phyloP scores from a whole-genome alignment of 2,888 invertebrate species.

The Neoscelio sp. region DNA sequence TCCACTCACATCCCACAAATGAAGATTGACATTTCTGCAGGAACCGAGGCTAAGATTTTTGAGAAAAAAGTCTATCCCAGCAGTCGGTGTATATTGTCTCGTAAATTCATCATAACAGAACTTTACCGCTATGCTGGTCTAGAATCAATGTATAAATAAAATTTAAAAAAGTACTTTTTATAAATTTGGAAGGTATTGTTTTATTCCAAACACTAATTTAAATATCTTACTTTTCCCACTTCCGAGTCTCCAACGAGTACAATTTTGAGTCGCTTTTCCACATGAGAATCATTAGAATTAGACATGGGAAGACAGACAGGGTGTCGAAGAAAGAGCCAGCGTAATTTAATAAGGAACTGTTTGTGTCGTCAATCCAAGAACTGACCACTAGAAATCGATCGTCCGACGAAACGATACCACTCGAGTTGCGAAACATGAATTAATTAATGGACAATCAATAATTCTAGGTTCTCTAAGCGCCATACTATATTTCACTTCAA shows the following conservation, averaged over 20 bases:
- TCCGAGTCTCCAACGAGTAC: slow-evolving; percentile 92
- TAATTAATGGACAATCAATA: slow-evolving; percentile 81
- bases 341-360: background rate
- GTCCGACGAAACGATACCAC: background rate
- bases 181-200: too few species aligned
- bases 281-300: slow-evolving; percentile 87
- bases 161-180: too few species aligned
- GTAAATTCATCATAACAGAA: slow-evolving; percentile 88
- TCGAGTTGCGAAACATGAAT: slow-evolving; percentile 73
- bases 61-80: slow-evolving; percentile 90
- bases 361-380: slow-evolving; percentile 4
- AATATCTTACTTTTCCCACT: slow-evolving; percentile 90
- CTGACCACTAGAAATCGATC: slow-evolving; percentile 26
- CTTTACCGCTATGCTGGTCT: slow-evolving; percentile 87
- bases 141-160: too few species aligned
- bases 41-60: slow-evolving; percentile 86
- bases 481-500: background rate
- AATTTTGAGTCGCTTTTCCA: slow-evolving; percentile 89
- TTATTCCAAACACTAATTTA: background rate
- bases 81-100: slow-evolving; percentile 86
- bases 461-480: slow-evolving; percentile 22
- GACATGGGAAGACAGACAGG: slow-evolving; percentile 84
- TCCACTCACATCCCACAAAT: slow-evolving; percentile 94
- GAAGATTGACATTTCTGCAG: slow-evolving; percentile 86
- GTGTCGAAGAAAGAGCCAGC: background rate